Base-by-base conservation (phyloP, 2,113 vertebrate genomes). In the Sinocyclocheilus anshuiensis region DNA sequence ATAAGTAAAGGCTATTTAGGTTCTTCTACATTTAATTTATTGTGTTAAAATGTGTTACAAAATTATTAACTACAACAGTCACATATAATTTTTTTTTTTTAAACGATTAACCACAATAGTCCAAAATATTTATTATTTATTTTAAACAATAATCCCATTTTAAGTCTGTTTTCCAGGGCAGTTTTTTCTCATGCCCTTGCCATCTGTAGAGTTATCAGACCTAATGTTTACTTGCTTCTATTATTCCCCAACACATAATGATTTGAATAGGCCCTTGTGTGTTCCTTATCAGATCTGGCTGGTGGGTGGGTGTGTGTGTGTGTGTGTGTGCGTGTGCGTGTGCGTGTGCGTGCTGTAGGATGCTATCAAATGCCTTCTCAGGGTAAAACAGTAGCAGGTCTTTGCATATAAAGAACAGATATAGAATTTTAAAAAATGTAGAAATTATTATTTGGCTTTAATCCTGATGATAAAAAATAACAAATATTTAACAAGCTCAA, bases 241-340 rank as follows among this genome's bases (percentile, higher is more conserved):
- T 88, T 87, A 75, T 80, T 87, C 39, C 77, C 79, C 87, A 86
- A 87, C 77, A 87, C 69, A 86, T 59, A 74, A 4, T 48, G 84
- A 90, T 91, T 85, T 89, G 77, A 90, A 84, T 55, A 84, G 85
- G 33, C 83, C 86, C 77, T 83, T 84, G 67, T 89, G 88, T 87
- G 84, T 48, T 39, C 75, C 80, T 86, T 84, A 87, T 87, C 87
- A 86, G 86, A 83, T 88, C 80, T 86, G 76, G 81, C 67, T 71
- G 20, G 45, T 16, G 55, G 63, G 55, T 57, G 78, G 33, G 20
- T 39, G 20, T 55, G 53, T 18, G 53, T 18, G 15, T 18, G 53
- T 57, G 53, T 57, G 65, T 39, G 20, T 15, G 83, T 48, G 65
- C 81, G 86, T 78, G 86, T 53, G 74, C 39, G 77, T 50, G 82